Evolutionary conservation across 2,113 vertebrate genomes (phyloP).

Genomic region (Chlorocebus sabaeus): DNA sequence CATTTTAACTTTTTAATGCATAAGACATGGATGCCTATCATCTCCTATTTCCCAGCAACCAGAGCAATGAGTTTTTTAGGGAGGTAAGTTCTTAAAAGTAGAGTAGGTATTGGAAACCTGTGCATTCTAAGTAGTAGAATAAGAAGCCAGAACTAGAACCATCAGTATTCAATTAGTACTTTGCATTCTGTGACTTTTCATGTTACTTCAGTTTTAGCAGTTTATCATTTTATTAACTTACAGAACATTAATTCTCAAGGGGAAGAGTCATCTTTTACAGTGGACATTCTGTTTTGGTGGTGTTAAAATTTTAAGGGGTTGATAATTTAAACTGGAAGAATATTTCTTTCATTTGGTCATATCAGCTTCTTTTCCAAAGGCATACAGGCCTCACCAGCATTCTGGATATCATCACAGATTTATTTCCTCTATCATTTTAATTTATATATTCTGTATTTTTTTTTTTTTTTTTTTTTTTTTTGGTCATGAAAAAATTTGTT

Average conservation of each 20-base stretch:
- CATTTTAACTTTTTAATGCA: not conserved
- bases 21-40: not conserved
- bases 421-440: not conserved
- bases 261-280: not conserved
- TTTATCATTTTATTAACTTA: not conserved
- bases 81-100: not conserved
- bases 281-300: not conserved
- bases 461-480: not conserved
- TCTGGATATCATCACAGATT: not conserved
- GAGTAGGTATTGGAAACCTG: no score
- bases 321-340: not conserved
- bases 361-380: not conserved
- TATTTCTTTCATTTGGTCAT: not conserved
- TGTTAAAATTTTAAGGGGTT: not conserved
- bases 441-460: not conserved
- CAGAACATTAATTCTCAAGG: not conserved
- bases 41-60: not conserved
- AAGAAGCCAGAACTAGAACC: not conserved
- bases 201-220: not conserved
- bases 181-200: not conserved
- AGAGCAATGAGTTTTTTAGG: not conserved
- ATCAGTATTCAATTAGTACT: not conserved
- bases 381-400: not conserved
- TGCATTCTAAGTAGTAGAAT: not conserved
- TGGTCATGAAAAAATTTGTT: not conserved